Conservation (phyloP, 1,140 invertebrate species). For the Zaprionus camerounensis region DNA sequence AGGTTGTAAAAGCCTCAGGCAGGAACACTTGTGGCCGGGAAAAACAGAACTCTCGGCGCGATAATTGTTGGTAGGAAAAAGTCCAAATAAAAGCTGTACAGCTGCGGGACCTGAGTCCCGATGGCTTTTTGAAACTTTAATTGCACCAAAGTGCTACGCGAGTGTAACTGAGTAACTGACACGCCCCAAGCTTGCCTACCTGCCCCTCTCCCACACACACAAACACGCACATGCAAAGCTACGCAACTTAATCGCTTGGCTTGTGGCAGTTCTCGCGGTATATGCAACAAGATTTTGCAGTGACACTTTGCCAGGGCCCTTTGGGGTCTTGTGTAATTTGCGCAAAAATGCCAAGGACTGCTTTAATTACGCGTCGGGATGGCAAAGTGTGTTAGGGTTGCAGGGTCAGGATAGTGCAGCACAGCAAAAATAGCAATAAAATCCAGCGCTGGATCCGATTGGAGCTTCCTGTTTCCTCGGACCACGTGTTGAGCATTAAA, state of each 20-base stretch:
- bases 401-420: background rate
- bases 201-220: constrained; percentile 7
- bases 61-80: constrained; percentile 52
- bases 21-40: constrained; percentile 18
- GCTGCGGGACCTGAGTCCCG: constrained; percentile 29
- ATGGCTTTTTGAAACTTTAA: constrained; percentile 62
- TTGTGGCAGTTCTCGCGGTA: constrained; percentile 11
- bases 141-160: constrained; percentile 50
- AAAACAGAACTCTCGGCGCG: constrained; percentile 26
- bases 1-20: constrained; percentile 9
- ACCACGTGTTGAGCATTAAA: constrained; percentile 63
- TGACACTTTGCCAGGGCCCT: constrained; percentile 48
- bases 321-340: constrained; percentile 33
- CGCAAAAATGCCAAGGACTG: constrained; percentile 32
- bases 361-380: constrained; percentile 29
- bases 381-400: background rate
- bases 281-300: constrained; percentile 52
- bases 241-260: constrained; percentile 37
- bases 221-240: constrained; percentile 15
- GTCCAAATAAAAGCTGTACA: constrained; percentile 51
- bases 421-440: constrained; percentile 40
- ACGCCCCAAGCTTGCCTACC: background rate
- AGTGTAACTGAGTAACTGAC: constrained; percentile 19
- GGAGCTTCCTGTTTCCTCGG: background rate
- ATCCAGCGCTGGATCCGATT: background rate